Base-by-base conservation (phyloP, 2,888 invertebrate genomes). In the Cacoxenus indagator region DNA sequence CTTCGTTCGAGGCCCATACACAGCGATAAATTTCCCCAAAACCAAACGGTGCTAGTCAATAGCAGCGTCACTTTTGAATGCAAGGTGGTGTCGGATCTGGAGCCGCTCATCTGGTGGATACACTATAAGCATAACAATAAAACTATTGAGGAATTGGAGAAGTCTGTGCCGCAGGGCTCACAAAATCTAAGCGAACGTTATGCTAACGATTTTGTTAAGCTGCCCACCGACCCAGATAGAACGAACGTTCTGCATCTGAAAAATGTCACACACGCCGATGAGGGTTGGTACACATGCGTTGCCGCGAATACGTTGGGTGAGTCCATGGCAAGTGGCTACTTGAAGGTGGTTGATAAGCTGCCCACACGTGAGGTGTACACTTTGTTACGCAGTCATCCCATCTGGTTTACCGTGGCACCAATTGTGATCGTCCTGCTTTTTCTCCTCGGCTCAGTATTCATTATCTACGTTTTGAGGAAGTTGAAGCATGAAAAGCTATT, bases 221-320 rank as follows among this genome's bases (percentile, higher is more conserved):
- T 77, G 14, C 61, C 71, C 9, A 72, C 70, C 1, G 76, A 76
- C 71, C 75, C 72, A 29, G 80, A 84, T 64, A 64, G 73, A 3
- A 73, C 78, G 0, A 94, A 96, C 85, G 89, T 92, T 45, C 89
- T 98, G 61, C 91, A 92, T 51, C 88, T 99, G 59, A 90, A 91
- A 73, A 98, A 99, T 86, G 95, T 98, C 0, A 96, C 96, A 0
- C 91, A 93, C 74, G 93, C 93, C 24, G 94, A 97, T 80, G 96
- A 96, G 87, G 99, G 98, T 4, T 96, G 96, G 95, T 99, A 99
- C 85, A 95, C 96, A 0, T 99, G 99, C 86, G 91, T 97, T 0
- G 98, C 96, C 0, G 92, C 94, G n/a, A 98, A 96, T 85, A 91
- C 92, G 29, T 89, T 98, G 45, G 98, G 98, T 0, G 91, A 91